Base-by-base conservation (phyloP, 2,797 vertebrate species). In the Loriculus beryllinus region DNA sequence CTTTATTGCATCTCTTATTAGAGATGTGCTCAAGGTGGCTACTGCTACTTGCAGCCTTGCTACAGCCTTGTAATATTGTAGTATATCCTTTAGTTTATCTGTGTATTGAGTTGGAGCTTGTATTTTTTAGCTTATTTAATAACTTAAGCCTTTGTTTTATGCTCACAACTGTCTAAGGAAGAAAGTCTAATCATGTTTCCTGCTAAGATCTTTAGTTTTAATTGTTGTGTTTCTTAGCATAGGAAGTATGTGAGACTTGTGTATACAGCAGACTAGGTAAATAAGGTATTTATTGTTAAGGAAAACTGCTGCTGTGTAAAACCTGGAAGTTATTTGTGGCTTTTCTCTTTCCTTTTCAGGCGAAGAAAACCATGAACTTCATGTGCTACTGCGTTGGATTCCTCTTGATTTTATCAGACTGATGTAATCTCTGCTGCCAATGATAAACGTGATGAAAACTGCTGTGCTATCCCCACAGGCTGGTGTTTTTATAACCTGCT, bases 301-400 rank as follows among this genome's bases (percentile, higher is more conserved):
- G 43, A 23, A 7, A 85, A 21, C 16, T 35, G 33, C 56, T 42
- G 14, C 49, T 15, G 10, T 47, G 28, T 14, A 3, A 57, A 37
- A 52, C 28, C 82, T 63, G 15, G 49, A 4, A 29, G 10, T 11
- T 69, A 15, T 11, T 5, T 82, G 83, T 48, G 48, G 2, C 26
- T 54, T 17, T 25, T 14, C 95, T 86, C 62, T 96, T 86, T 93
- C 80, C 13, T 86, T 43, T 95, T 25, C 92, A 99, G 99, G 96
- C 98, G 99, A 97, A 99, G 98, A 97, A 99, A 99, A 95, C 99
- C 99, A 9, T 99, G 96, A 99, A 4, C 2, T 51, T 23, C 20
- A 12, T 0, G 3, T 28, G 8, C 40, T 2, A 0, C 91, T 26
- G 54, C 7, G 3, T 2, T 42, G 90, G 74, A 69, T 65, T 59